These are phyloP conservation scores for Cacoxenus indagator DNA, from an alignment of 2,888 invertebrate species.

Conservation along the genomic window DNA sequence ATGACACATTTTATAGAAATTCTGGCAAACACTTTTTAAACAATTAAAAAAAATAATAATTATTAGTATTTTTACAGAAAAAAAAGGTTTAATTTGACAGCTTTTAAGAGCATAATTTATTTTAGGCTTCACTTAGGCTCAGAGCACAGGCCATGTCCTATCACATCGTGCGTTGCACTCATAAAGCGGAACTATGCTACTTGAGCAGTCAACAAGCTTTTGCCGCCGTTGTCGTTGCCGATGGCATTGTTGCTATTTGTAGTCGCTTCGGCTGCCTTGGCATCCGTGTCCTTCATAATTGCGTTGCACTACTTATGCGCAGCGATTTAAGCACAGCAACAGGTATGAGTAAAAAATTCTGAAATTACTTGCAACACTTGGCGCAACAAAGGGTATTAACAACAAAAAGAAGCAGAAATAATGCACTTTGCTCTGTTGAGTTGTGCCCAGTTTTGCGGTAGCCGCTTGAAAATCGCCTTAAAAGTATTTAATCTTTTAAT, in stretches of 20 bases:
- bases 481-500: too few species aligned
- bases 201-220: constrained; percentile 62
- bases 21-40: too few species aligned
- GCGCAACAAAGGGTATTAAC: neutral
- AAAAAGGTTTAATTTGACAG: too few species aligned
- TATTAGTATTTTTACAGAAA: too few species aligned
- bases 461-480: too few species aligned
- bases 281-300: constrained; percentile 43
- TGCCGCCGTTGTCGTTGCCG: constrained; percentile 11
- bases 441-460: too few species aligned
- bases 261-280: neutral
- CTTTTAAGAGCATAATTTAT: constrained; percentile 2
- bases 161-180: constrained; percentile 4
- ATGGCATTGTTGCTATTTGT: neutral
- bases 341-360: constrained; percentile 38
- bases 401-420: too few species aligned
- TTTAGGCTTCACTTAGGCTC: constrained; percentile 9
- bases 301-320: constrained; percentile 37
- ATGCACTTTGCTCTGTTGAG: too few species aligned
- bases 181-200: constrained; percentile 50
- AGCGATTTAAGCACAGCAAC: constrained; percentile 45
- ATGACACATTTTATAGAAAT: too few species aligned
- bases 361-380: neutral
- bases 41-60: too few species aligned
- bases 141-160: neutral